Evolutionary conservation across 2,888 invertebrate genomes (phyloP), one percentile per base, ranked within the genome.

Genomic region (Muschampia plurimacula): DNA sequence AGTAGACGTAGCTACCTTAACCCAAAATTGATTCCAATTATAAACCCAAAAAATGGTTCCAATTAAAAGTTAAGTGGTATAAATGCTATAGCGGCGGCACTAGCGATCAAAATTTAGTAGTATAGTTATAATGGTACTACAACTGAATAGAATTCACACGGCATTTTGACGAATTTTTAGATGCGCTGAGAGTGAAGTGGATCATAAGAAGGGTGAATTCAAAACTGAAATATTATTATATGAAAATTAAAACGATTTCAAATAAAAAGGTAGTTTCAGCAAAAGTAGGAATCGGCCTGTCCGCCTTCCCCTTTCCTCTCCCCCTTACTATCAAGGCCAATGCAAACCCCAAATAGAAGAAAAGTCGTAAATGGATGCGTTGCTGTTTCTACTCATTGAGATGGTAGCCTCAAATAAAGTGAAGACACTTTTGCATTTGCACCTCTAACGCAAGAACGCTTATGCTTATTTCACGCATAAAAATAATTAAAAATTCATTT

Each of bases 31-130:
- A 55, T 22, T 55, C 55, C 55, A 22, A 55, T 22, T 55, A 55
- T 22, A 55, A 22, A 79, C 79, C 83, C 77, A 84, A 88, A 88
- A 88, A 87, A 86, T 84, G 85, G 84, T 84, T 80, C 91, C 91
- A 92, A 91, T 91, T 92, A 91, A 91, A 91, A 89, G 87, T 88
- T 84, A 41, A 84, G 80, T 83, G 80, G 77, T 74, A 78, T 82
- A 84, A 88, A 85, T 86, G 85, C 83, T 74, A 73, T 72, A 62
- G 62, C 77, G 67, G 68, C 70, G 70, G 69, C 66, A 70, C 76
- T 76, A 76, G 77, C 81, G 82, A 79, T 81, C 78, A 81, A 84
- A 84, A 82, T 78, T 83, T 82, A 79, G 78, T 9, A 15, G 28
- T 28, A 57, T 12, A 12, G 12, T 59, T 32, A 28, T 59, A 13